Evolutionary conservation across 2,113 vertebrate genomes (phyloP).

Genomic region (Azemiops feae): DNA sequence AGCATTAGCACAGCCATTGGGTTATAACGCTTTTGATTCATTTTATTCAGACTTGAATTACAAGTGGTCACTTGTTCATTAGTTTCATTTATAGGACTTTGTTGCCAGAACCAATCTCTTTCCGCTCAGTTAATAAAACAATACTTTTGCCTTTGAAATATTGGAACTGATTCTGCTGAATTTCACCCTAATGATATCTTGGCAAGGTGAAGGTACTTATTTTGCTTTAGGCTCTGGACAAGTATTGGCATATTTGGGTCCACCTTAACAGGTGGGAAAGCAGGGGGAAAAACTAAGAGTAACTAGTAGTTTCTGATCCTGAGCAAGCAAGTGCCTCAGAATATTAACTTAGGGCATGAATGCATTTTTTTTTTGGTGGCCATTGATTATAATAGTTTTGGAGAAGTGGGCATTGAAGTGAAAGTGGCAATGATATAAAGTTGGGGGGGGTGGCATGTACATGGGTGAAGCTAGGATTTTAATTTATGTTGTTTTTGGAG

Average conservation of each 20-base stretch:
- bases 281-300: rapidly evolving
- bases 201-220: rapidly evolving
- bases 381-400: background rate
- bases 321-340: background rate
- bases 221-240: conserved; percentile 1
- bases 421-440: background rate
- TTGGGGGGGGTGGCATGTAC: background rate
- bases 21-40: background rate
- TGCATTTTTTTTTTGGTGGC: background rate
- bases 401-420: background rate
- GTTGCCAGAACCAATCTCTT: background rate
- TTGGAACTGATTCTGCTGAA: conserved; percentile 2
- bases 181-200: background rate
- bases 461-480: background rate
- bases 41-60: background rate
- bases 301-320: background rate
- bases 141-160: background rate
- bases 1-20: background rate
- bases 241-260: background rate
- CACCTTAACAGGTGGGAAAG: background rate
- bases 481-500: background rate
- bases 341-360: background rate
- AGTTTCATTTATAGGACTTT: background rate
- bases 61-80: background rate
- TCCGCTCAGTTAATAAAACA: background rate